Conservation (phyloP, 2,113 vertebrate species). For the Lipotes vexillifer region DNA sequence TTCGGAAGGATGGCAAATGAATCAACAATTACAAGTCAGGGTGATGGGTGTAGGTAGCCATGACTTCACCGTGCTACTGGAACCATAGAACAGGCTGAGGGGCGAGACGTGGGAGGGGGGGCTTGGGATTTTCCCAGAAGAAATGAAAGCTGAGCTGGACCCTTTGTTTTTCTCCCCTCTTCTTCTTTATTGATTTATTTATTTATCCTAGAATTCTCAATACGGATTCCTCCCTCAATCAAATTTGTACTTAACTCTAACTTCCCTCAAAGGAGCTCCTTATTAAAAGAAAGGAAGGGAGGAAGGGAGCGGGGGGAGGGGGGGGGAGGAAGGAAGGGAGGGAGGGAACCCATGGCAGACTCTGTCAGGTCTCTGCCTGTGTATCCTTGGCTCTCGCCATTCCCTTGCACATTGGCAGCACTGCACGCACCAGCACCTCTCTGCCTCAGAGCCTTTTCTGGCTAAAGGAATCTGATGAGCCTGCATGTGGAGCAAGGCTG, state of each 20-base stretch:
- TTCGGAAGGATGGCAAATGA: neutral
- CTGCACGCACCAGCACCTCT: neutral
- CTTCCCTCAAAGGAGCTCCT: neutral
- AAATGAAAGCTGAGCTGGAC: neutral
- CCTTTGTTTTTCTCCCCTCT: neutral
- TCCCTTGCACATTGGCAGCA: neutral
- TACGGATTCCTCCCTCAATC: neutral
- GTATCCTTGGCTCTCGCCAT: neutral
- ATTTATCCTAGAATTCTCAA: neutral
- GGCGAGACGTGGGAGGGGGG: neutral
- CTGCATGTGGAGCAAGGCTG: neutral
- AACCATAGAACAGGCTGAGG: neutral
- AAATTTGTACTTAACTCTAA: neutral
- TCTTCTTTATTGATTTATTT: neutral
- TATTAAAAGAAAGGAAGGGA: neutral
- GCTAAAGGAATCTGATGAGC: neutral
- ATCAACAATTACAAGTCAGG: neutral
- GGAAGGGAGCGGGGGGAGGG: too few species aligned
- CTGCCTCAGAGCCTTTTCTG: neutral
- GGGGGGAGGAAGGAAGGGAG: too few species aligned
- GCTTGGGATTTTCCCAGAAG: neutral
- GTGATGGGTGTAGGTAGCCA: too few species aligned
- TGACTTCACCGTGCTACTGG: neutral
- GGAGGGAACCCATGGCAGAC: neutral
- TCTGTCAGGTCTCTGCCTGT: neutral